phyloP scores from a whole-genome alignment of 2,113 vertebrate species.

The Poicephalus gulielmi region DNA sequence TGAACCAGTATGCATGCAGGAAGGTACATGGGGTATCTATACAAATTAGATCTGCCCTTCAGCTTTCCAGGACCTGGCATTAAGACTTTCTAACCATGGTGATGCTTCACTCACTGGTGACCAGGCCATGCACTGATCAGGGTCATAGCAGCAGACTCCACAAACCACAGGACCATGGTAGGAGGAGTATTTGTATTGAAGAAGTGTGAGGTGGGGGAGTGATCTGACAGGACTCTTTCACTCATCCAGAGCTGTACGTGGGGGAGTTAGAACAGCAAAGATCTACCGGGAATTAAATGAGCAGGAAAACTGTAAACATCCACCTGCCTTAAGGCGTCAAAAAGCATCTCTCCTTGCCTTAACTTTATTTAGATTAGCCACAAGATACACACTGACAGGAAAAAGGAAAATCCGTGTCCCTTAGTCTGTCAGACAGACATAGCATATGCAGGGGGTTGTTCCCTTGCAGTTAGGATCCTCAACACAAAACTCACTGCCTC shows the following conservation, averaged over 20 bases:
- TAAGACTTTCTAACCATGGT: not conserved
- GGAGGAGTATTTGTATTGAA: not conserved
- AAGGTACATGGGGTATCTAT: not conserved
- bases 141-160: not conserved
- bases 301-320: not conserved
- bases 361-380: not conserved
- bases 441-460: not conserved
- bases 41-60: not conserved
- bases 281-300: not conserved
- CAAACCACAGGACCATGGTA: not conserved
- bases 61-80: not conserved
- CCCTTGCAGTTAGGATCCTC: not conserved
- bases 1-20: not conserved
- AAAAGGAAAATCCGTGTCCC: not conserved
- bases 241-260: not conserved
- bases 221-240: not conserved
- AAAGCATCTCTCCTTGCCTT: not conserved
- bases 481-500: not conserved
- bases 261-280: not conserved
- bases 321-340: not conserved
- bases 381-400: not conserved
- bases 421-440: not conserved
- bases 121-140: not conserved
- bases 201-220: not conserved
- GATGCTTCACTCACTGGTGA: not conserved